These are phyloP conservation scores for Theretra japonica DNA, from an alignment of 2,888 invertebrate species.

Conservation along the genomic window DNA sequence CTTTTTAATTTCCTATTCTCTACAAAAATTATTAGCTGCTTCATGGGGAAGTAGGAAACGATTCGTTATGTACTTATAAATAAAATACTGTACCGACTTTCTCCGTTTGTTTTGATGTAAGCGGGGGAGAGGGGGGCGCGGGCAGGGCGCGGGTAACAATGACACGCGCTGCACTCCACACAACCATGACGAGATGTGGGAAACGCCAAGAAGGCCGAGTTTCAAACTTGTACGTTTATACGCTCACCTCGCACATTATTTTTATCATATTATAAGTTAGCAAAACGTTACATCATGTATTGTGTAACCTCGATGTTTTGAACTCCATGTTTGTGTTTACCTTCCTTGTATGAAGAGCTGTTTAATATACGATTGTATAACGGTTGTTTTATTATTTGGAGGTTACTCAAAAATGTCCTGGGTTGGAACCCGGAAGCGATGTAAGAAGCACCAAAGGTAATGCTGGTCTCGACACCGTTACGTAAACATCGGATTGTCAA, in stretches of 20 bases:
- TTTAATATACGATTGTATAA: not conserved
- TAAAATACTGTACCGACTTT: constrained; percentile 68
- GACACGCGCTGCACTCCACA: constrained; percentile 36
- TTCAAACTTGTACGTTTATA: constrained; percentile 11
- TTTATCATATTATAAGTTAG: constrained; percentile 2
- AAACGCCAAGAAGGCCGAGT: constrained; percentile 6
- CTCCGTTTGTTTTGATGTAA: constrained; percentile 75
- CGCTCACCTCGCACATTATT: not conserved
- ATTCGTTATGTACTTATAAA: constrained; percentile 64
- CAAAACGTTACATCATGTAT: constrained; percentile 18
- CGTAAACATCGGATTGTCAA: constrained; percentile 72
- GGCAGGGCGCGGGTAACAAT: constrained; percentile 55
- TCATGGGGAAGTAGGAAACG: constrained; percentile 69
- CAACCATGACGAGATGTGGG: constrained; percentile 21
- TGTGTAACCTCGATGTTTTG: not conserved
- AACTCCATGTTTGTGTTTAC: not conserved
- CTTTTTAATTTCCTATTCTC: constrained; percentile 48
- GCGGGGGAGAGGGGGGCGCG: constrained; percentile 45
- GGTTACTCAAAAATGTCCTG: not conserved
- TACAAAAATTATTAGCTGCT: constrained; percentile 52
- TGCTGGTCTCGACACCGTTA: constrained; percentile 50
- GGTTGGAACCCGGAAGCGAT: constrained; percentile 4
- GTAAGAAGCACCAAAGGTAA: constrained; percentile 23
- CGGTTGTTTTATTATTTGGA: not conserved
- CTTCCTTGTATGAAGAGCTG: no score